A percentile compares a stretch with the other conserved stretches of the same genome.
Conservation (phyloP, 1,140 invertebrate genomes). For the Elymnias hypermnestra region DNA sequence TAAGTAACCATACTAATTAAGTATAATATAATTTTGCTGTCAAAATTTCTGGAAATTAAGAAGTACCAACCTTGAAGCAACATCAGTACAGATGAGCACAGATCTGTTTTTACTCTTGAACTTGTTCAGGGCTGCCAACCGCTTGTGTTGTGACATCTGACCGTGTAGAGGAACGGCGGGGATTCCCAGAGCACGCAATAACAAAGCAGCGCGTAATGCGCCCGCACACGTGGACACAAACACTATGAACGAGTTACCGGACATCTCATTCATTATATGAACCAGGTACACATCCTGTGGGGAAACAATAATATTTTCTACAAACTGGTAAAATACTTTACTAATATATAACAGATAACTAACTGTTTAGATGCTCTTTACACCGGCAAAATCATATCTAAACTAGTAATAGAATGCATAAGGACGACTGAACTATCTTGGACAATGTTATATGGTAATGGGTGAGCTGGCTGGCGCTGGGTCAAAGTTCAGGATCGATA, state of each 20-base stretch:
- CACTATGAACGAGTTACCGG: conserved; percentile 98
- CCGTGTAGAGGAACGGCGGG: conserved; percentile 97
- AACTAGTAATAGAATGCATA: no score
- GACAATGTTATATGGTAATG: no score
- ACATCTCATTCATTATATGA: conserved; percentile 96
- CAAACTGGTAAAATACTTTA: no score
- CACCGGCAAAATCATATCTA: no score
- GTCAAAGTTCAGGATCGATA: no score
- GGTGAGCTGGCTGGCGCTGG: no score
- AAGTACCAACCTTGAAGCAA: conserved; percentile 98
- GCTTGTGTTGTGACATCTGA: conserved; percentile 97
- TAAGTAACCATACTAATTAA: no score
- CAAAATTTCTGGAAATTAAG: no score
- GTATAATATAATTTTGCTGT: no score
- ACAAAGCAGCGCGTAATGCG: conserved; percentile 90
- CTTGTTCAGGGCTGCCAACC: conserved; percentile 93
- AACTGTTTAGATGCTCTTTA: no score
- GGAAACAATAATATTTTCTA: neutral
- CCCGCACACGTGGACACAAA: conserved; percentile 97
- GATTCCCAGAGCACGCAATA: conserved; percentile 92
- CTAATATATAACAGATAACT: no score
- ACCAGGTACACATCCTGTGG: conserved; percentile 94
- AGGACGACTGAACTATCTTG: no score
- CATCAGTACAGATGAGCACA: conserved; percentile 97
- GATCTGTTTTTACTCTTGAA: conserved; percentile 93